phyloP scores from a whole-genome alignment of 2,888 invertebrate species.

The Uropetala carovei region DNA sequence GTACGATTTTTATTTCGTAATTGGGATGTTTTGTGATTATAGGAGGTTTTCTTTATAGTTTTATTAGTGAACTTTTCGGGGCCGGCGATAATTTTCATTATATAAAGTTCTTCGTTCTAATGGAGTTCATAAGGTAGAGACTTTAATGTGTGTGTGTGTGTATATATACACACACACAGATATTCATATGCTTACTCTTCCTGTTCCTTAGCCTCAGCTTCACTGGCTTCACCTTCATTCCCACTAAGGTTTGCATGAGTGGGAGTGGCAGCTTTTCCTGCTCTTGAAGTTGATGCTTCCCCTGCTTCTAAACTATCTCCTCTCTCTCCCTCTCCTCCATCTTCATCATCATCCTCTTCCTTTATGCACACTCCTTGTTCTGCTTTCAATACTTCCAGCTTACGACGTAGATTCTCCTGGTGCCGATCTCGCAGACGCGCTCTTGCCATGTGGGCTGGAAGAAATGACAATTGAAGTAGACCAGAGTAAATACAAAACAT shows the following conservation, averaged over 20 bases:
- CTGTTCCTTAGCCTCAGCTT: neutral
- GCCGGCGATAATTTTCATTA: no score
- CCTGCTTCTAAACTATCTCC: constrained; percentile 72
- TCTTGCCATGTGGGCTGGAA: constrained; percentile 92
- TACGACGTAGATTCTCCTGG: constrained; percentile 91
- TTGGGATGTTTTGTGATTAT: no score
- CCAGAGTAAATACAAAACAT: no score
- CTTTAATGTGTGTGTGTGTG: neutral
- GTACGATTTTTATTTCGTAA: no score
- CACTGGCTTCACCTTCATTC: constrained; percentile 33
- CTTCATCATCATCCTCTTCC: constrained; percentile 71
- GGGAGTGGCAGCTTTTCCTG: neutral
- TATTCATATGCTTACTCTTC: constrained; percentile 15
- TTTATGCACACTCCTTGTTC: constrained; percentile 82
- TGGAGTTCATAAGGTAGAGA: neutral
- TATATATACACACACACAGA: neutral
- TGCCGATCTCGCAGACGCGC: constrained; percentile 95
- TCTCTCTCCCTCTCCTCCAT: constrained; percentile 72
- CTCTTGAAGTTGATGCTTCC: constrained; percentile 66
- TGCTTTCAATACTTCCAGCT: constrained; percentile 92
- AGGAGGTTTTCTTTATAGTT: no score
- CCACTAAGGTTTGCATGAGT: neutral
- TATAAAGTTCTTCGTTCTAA: no score
- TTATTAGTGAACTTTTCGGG: no score
- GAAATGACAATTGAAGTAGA: constrained; percentile 52